Base-by-base conservation (phyloP, 2,888 invertebrate species). In the Hypolimnas misippus region DNA sequence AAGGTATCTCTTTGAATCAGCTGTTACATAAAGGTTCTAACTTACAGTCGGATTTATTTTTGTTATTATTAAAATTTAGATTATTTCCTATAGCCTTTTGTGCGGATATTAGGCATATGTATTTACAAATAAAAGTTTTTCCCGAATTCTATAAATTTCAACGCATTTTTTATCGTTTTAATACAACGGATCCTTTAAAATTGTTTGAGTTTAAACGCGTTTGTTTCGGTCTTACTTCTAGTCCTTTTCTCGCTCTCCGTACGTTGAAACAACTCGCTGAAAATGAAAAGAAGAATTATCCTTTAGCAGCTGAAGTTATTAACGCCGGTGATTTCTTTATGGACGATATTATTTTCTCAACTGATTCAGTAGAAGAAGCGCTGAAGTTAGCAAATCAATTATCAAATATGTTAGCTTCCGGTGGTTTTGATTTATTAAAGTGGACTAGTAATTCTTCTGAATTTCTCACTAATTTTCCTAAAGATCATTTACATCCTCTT, bases 121-220 rank as follows among this genome's bases (percentile, higher is more conserved):
- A 40, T 40, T 40, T 40, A 12, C 40, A 40, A 40, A 40, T 40
- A 40, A 40, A 40, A 40, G 40, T 40, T 40, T 40, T 40, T 40
- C 40, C 40, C 14, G 12, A 40, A 40, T 40, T 40, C 10, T 40
- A 40, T 40, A 40, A 40, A 40, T 7, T 40, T 35, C 12, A 1
- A 35, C n/a, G 25, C 25, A 25, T 25, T 25, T 40, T 40, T 0
- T 40, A 40, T 40, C 40, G 40, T 14, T 40, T 40, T 40, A 12
- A 40, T 14, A 12, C 40, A 4, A 40, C 40, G 12, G 40, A 40
- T 40, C 14, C 40, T 12, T 14, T 40, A 14, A 5, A 40, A 40
- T 40, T 40, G 10, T 40, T 14, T 40, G 40, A 40, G 14, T 40
- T 5, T 40, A 40, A 12, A 2, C 40, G 40, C 8, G 40, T 40